Base-by-base conservation (phyloP, 2,113 vertebrate species). In the Anolis sagrei region DNA sequence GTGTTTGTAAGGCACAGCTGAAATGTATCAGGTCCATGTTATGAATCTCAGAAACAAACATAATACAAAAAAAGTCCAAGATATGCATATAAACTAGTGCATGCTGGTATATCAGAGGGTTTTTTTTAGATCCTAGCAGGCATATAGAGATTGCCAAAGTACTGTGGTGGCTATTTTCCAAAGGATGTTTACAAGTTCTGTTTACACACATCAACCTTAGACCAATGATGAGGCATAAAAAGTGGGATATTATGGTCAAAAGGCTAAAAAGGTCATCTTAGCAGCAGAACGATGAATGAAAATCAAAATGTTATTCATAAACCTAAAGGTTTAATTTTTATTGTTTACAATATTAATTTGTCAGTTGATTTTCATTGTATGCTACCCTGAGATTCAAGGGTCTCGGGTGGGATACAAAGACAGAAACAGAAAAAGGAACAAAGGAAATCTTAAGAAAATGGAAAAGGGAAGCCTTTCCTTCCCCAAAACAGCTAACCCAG, bases 1-100 rank as follows among this genome's bases (percentile, higher is more conserved):
- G 78, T 84, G 83, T 90, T 81, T 76, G 82, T 0, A 3, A 87
- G 29, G 72, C 0, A 0, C 25, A 87, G 70, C 82, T 86, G 62
- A 89, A 89, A n/a, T 39, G 91, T 76, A 88, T 90, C 87, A 85
- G 73, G 83, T 79, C n/a, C 36, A 14, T 81, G 73, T 85, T 88
- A 84, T 81, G 64, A 82, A 73, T 91, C 74, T 68, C 81, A 73
- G 51, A 85, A 88, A 70, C 79, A 93, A 70, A 61, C 87, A 54
- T 88, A 82, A 34, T 81, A 62, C 58, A 74, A 76, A 75, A 86
- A 81, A 79, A 54, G 73, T 36, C 66, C 73, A 76, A 18, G 0
- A 9, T 76, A 81, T 88, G 48, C 72, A 27, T 75, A 78, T 18
- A 74, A 81, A 36, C 73, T 80, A 85, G 82, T 5, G 0, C 0